These are phyloP conservation scores for Callinectes sapidus DNA, from an alignment of 2,888 invertebrate genomes.

Conservation along the genomic window DNA sequence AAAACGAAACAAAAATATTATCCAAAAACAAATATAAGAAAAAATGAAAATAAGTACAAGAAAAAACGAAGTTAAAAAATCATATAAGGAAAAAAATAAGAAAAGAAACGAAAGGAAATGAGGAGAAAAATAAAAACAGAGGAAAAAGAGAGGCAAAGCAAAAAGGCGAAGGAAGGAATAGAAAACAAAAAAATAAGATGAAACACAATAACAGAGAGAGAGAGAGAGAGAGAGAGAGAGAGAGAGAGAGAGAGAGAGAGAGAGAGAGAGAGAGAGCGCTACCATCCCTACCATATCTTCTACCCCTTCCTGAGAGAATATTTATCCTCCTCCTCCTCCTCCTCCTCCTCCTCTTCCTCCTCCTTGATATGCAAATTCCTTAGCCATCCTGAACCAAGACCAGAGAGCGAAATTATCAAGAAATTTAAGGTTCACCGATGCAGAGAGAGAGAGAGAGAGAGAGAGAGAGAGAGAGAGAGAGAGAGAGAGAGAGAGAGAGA, in stretches of 20 bases:
- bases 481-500: constrained; percentile 6
- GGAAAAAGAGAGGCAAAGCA: neutral
- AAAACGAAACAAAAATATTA: neutral
- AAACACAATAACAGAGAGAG: neutral
- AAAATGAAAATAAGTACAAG: neutral
- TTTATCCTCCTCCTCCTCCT: constrained; percentile 17
- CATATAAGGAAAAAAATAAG: neutral
- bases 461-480: constrained; percentile 14
- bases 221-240: constrained; percentile 13
- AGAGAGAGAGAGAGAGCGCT: neutral
- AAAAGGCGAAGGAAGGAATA: neutral
- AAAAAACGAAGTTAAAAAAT: neutral
- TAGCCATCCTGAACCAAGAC: neutral
- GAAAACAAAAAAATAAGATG: neutral
- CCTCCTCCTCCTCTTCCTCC: constrained; percentile 17
- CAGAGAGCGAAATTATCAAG: constrained; percentile 14
- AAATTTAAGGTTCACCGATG: neutral
- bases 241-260: constrained; percentile 33
- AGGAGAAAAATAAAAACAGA: neutral
- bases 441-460: constrained; percentile 8
- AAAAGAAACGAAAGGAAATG: neutral
- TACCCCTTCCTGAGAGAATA: neutral
- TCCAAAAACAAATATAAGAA: neutral
- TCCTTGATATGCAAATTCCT: neutral
- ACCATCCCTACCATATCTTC: neutral